phyloP scores from a whole-genome alignment of 2,113 vertebrate genomes.

The Neomonachus schauinslandi region DNA sequence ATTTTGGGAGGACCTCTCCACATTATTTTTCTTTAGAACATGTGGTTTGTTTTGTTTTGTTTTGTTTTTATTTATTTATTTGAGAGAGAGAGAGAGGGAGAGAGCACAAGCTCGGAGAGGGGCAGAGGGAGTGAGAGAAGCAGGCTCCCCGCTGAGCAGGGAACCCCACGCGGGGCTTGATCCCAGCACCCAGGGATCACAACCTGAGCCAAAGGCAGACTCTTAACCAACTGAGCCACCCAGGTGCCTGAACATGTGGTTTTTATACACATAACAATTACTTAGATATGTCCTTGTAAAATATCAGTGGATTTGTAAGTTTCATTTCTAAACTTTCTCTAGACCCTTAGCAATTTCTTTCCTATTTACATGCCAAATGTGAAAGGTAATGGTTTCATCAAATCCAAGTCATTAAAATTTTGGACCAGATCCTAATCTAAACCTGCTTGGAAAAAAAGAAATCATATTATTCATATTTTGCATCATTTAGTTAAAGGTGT shows the following conservation, averaged over 20 bases:
- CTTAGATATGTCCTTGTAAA: not conserved
- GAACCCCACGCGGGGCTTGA: not conserved
- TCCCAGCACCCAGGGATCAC: not conserved
- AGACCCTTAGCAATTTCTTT: not conserved
- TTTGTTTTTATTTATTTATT: not conserved
- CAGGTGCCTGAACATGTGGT: not conserved
- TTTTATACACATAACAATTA: not conserved
- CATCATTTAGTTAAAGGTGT: not conserved
- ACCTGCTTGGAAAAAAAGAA: not conserved
- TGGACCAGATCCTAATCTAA: not conserved
- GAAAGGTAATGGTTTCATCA: slow-evolving; percentile 12
- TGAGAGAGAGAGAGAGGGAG: not conserved
- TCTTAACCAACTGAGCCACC: not conserved
- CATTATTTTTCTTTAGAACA: not conserved
- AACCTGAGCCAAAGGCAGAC: not conserved
- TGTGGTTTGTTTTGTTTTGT: not conserved
- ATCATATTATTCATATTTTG: not conserved
- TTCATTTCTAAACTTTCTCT: slow-evolving; percentile 6
- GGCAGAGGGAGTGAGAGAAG: not conserved
- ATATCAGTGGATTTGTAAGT: not conserved
- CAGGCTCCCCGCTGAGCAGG: not conserved
- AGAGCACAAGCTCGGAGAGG: not conserved
- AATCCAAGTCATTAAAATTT: not conserved
- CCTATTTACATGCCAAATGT: not conserved
- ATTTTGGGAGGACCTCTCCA: not conserved